Conservation (phyloP, 2,888 invertebrate species). For the Alentia gelatinosa region DNA sequence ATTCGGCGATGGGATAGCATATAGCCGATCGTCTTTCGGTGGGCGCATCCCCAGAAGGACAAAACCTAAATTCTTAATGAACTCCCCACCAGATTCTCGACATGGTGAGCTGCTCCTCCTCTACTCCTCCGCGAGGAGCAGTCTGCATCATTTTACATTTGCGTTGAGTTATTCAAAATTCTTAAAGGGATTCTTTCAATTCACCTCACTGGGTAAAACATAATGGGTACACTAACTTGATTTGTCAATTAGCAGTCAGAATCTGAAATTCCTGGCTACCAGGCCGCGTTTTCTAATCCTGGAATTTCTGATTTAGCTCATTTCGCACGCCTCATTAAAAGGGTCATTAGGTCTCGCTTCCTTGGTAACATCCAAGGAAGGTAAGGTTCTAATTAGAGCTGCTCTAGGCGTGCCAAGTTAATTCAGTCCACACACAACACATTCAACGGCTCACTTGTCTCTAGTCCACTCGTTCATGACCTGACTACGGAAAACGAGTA, state of each 20-base stretch:
- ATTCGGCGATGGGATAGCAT: background rate
- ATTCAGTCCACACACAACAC: background rate
- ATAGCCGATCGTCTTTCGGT: background rate
- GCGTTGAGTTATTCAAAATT: too few species aligned
- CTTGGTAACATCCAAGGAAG: background rate
- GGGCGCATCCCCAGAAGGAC: background rate
- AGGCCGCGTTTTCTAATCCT: too few species aligned
- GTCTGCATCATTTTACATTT: too few species aligned
- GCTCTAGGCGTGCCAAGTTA: background rate
- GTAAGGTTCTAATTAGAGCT: background rate
- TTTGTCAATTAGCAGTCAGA: too few species aligned
- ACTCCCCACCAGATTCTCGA: background rate
- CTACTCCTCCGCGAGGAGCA: background rate
- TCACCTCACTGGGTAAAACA: too few species aligned
- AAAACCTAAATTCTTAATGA: conserved; percentile 4
- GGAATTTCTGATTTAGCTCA: too few species aligned
- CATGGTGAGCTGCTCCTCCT: background rate
- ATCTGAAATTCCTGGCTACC: too few species aligned
- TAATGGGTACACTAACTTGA: too few species aligned
- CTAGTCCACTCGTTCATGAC: background rate
- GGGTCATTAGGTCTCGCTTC: background rate
- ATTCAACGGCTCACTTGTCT: too few species aligned
- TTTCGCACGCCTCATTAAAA: background rate
- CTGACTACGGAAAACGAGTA: too few species aligned
- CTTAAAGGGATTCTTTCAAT: background rate